These are phyloP conservation scores for Potamarius usumacintae DNA, from an alignment of 2,113 vertebrate genomes.

Conservation along the genomic window DNA sequence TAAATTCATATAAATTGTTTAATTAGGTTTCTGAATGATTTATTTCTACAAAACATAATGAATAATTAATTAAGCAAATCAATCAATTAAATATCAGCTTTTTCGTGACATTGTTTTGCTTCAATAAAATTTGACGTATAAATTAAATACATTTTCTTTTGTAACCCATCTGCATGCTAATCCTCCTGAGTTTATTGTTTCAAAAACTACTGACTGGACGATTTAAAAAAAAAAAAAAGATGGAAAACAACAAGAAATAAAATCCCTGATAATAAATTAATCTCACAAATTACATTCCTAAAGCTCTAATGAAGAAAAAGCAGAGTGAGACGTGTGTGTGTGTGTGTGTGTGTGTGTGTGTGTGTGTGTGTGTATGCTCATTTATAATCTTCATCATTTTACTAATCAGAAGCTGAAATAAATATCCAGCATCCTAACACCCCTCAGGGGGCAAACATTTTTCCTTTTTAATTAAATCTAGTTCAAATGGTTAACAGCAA, in stretches of 20 bases:
- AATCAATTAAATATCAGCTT: too few relatives aligned
- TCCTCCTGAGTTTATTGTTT: neutral
- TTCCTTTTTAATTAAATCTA: neutral
- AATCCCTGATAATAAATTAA: neutral
- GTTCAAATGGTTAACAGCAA: neutral
- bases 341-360: too few relatives aligned
- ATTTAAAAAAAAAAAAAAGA: neutral
- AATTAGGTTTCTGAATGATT: too few relatives aligned
- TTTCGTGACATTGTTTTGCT: too few relatives aligned
- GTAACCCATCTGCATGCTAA: neutral
- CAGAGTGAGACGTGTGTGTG: too few relatives aligned
- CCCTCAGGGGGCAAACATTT: neutral
- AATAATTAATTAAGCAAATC: too few relatives aligned
- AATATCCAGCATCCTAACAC: neutral
- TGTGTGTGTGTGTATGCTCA: too few relatives aligned
- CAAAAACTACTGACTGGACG: neutral
- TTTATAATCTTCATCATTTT: neutral
- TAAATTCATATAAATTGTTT: too few relatives aligned
- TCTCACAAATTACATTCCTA: neutral
- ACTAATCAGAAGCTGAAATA: neutral
- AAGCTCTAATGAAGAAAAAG: neutral
- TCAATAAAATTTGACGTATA: too few relatives aligned
- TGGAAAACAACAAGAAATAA: neutral
- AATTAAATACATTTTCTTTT: neutral
- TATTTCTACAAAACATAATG: too few relatives aligned